A percentile compares a stretch with the other conserved stretches of the same genome.
These are phyloP conservation scores for Drosophila kanekoi DNA, from an alignment of 2,888 invertebrate genomes.

Conservation along the genomic window DNA sequence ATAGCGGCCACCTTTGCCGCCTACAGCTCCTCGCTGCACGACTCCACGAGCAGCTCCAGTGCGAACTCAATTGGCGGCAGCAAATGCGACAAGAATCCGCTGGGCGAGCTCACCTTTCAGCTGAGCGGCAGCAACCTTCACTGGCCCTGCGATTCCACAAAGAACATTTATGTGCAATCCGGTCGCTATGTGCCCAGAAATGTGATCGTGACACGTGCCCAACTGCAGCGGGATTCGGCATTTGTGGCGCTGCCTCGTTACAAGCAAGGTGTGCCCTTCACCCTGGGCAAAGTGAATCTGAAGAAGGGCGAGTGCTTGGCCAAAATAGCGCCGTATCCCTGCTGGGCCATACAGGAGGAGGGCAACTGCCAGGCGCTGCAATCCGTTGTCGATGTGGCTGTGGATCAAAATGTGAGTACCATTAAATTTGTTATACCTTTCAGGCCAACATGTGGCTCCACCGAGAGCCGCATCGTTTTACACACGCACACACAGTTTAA, in stretches of 20 bases:
- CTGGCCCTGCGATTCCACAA: conserved; percentile 87
- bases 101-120: conserved; percentile 82
- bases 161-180: conserved; percentile 86
- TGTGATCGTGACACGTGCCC: conserved; percentile 88
- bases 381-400: conserved; percentile 89
- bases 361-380: conserved; percentile 89
- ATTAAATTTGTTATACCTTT: conserved; percentile 24
- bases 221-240: conserved; percentile 87
- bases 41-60: conserved; percentile 18
- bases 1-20: conserved; percentile 22
- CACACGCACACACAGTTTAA: neutral
- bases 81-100: conserved; percentile 73
- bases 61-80: conserved; percentile 47
- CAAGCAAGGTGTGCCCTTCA: conserved; percentile 87
- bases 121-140: conserved; percentile 85
- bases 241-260: conserved; percentile 88
- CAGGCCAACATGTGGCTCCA: neutral
- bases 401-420: conserved; percentile 86
- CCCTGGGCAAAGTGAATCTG: conserved; percentile 87
- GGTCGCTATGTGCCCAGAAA: conserved; percentile 87
- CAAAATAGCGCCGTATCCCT: conserved; percentile 88
- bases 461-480: neutral
- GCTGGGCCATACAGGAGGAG: conserved; percentile 90
- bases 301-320: conserved; percentile 86
- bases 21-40: conserved; percentile 38